Evolutionary conservation across 2,113 vertebrate genomes (phyloP), one percentile per base, ranked within the genome.

Genomic region (Nothocercus nigrocapillus): DNA sequence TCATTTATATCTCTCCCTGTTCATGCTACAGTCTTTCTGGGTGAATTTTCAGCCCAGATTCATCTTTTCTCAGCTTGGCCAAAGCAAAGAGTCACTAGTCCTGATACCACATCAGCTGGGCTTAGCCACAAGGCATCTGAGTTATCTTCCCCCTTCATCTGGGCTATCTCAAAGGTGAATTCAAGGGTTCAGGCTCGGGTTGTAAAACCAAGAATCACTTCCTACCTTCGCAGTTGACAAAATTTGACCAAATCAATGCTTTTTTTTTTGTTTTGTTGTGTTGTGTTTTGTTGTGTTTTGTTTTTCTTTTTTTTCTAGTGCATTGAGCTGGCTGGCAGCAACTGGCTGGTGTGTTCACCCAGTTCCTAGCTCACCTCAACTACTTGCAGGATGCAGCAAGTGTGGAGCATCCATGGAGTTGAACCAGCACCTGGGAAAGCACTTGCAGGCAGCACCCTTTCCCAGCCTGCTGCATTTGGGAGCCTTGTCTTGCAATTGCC

Each of bases 291-390:
- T 12, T 49, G 22, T 49, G 49, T 49, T 49, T 49, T 49, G 18
- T 49, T 49, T 47, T 47, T 22, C 8, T 19, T 49, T 66, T 78
- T 56, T 58, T 13, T 9, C 21, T 53, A 2, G 0, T 17, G 40
- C 42, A 13, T 2, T 18, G 36, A 17, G 5, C 13, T 76, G n/a
- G 7, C 7, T 49, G 22, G 28, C 25, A 56, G 0, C 0, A 24
- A n/a, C 7, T 0, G 0, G 62, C 22, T 74, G 11, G 7, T 0
- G 1, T 3, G 0, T 5, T 77, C 25, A 18, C 7, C 14, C 3
- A 2, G 8, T 83, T 30, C 45, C 42, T 22, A 63, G 27, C 16
- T 13, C 38, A 80, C 9, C 53, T 85, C 34, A 61, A 24, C 56
- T 11, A 4, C 5, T 28, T 68, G 27, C 56, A 90, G 64, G 54